Conservation (phyloP, 2,113 vertebrate species). For the Calyptomena viridis region DNA sequence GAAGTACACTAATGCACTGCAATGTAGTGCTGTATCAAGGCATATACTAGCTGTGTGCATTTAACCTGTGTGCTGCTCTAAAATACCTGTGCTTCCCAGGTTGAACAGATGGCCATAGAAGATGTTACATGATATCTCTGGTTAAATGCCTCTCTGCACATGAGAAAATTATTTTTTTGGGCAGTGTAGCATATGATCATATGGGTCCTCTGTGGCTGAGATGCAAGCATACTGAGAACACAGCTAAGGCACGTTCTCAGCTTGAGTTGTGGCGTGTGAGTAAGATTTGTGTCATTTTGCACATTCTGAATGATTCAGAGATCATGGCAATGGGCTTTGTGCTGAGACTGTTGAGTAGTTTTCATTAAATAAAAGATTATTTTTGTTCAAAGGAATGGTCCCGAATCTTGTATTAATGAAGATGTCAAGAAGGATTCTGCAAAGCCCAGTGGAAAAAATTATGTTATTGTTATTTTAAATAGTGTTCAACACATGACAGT, state of each 20-base stretch:
- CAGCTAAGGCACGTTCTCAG: neutral
- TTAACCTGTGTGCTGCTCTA: neutral
- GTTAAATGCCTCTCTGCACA: neutral
- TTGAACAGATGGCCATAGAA: slow-evolving; percentile 33
- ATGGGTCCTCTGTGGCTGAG: slow-evolving; percentile 1
- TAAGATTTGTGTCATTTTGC: neutral
- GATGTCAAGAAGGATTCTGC: neutral
- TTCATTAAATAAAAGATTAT: neutral
- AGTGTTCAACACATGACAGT: neutral
- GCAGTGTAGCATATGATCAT: slow-evolving; percentile 29
- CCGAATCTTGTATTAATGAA: neutral
- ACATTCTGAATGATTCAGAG: neutral
- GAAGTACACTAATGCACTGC: neutral
- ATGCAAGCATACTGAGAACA: neutral
- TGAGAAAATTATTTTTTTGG: slow-evolving; percentile 27
- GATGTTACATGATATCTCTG: neutral
- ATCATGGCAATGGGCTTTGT: neutral
- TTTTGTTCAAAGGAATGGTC: neutral
- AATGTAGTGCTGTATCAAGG: neutral
- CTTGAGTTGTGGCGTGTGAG: neutral
- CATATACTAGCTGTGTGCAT: neutral
- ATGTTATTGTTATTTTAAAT: neutral
- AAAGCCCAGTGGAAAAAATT: neutral
- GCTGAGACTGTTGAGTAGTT: neutral
- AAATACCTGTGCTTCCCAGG: slow-evolving; percentile 27